Evolutionary conservation across 2,113 vertebrate genomes (phyloP).

Genomic region (Ivindomyrus marchei): DNA sequence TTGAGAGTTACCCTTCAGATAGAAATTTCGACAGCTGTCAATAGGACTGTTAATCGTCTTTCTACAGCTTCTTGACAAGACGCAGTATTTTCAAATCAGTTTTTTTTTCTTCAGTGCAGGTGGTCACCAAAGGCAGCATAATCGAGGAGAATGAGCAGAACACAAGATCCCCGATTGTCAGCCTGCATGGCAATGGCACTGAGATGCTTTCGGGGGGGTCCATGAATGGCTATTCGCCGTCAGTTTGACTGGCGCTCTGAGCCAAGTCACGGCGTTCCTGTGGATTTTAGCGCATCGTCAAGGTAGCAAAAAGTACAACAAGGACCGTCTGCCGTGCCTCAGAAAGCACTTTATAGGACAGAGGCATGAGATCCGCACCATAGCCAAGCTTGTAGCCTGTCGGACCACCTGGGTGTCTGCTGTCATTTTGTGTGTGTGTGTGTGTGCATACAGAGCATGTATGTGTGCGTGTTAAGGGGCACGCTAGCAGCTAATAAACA

Average conservation of each 20-base stretch:
- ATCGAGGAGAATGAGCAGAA: background rate
- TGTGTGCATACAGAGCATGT: no score
- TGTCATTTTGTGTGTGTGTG: background rate
- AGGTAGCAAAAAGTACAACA: background rate
- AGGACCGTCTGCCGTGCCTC: background rate
- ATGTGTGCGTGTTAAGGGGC: background rate
- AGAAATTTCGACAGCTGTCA: background rate
- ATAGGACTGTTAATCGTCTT: background rate
- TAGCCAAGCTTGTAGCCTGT: background rate
- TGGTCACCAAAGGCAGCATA: background rate
- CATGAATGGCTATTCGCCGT: background rate
- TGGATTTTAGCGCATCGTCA: conserved; percentile 1
- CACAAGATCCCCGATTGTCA: background rate
- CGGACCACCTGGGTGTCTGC: background rate
- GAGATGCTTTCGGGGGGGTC: background rate
- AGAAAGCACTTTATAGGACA: background rate
- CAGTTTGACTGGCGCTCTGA: background rate
- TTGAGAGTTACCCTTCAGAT: background rate
- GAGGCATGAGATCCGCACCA: background rate
- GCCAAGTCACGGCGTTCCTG: background rate
- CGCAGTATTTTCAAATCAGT: background rate
- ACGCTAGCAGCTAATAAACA: background rate
- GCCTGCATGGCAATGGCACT: background rate
- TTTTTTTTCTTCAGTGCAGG: background rate
- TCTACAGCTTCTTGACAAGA: background rate